Evolutionary conservation across 2,113 vertebrate species (phyloP), one percentile per base, ranked within the genome.

Genomic region (Mesoclemmys tuberculata): DNA sequence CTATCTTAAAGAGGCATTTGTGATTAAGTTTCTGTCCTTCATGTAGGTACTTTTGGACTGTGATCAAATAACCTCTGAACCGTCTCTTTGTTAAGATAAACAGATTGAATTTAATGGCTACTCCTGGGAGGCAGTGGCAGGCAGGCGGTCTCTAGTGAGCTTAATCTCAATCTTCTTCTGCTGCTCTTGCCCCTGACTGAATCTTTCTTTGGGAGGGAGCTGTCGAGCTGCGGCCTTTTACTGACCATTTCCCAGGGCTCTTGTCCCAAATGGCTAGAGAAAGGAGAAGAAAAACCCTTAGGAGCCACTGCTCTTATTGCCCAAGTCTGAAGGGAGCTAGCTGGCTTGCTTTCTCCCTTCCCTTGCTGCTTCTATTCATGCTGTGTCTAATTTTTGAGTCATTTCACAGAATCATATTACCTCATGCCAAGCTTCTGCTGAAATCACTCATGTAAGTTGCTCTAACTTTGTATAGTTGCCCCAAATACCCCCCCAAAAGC

Each of bases 251-350:
- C 52, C 0, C 0, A 80, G 82, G 24, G 4, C 24, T 77, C 26
- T 29, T 0, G 0, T 26, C 0, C 0, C 0, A 0, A 12, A 24
- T 49, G 18, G 3, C 58, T 75, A 54, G 21, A 4, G 2, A 35
- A 82, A 11, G 0, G 2, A 22, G n/a, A 0, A 1, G 38, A 85
- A 87, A 96, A 61, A 16, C 19, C 1, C 0, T 1, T 35, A 64
- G 54, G 31, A 87, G 12, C 6, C 5, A 11, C n/a, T 13, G 3
- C 2, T 91, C 46, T 10, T 41, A 79, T 84, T 88, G 44, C 80
- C 29, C 1, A 0, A 7, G 22, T 2, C 19, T 89, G 29, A 95
- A 93, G 89, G n/a, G 10, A 79, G 46, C 6, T 10, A 75, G 10
- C 7, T 90, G 41, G 1, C 8, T 83, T 19, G 9, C n/a, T 92